Evolutionary conservation across 2,888 invertebrate species (phyloP).

Genomic region (Notodonta dromedarius): DNA sequence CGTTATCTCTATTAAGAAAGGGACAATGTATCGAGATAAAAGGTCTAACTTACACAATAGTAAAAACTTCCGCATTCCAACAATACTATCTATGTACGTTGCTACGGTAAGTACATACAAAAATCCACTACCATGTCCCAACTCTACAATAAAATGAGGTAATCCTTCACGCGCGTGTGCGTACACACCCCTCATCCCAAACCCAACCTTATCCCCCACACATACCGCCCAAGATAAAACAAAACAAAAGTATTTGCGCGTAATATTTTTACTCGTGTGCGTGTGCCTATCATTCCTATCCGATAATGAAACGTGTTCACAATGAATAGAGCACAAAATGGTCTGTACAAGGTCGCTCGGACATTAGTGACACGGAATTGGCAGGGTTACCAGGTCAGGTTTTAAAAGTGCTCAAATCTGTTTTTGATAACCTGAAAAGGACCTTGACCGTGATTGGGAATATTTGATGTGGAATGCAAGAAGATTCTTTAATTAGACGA

Average conservation of each 20-base stretch:
- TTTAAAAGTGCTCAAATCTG: slow-evolving; percentile 25
- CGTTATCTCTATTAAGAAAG: background rate
- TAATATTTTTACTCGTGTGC: slow-evolving; percentile 22
- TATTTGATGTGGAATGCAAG: too few relatives aligned
- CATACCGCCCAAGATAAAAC: background rate
- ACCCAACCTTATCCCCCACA: background rate
- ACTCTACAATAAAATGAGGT: background rate
- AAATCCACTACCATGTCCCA: background rate
- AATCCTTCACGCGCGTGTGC: background rate
- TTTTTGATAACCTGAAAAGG: slow-evolving; percentile 12
- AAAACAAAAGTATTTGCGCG: slow-evolving; percentile 4
- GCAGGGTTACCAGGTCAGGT: slow-evolving; percentile 27
- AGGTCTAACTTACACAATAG: background rate
- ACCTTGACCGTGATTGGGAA: slow-evolving; percentile 13
- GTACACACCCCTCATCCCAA: background rate
- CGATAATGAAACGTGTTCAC: slow-evolving; percentile 8
- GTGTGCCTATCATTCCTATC: slow-evolving; percentile 8
- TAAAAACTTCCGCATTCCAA: slow-evolving; percentile 3
- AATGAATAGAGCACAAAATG: slow-evolving; percentile 22
- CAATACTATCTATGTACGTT: background rate
- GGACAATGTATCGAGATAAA: slow-evolving; percentile 1
- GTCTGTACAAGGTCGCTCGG: slow-evolving; percentile 13
- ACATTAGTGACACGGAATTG: slow-evolving; percentile 20
- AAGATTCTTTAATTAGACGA: too few relatives aligned
- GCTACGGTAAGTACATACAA: background rate